These are phyloP conservation scores for Chinchilla lanigera DNA, from an alignment of 2,113 vertebrate genomes.

Conservation along the genomic window DNA sequence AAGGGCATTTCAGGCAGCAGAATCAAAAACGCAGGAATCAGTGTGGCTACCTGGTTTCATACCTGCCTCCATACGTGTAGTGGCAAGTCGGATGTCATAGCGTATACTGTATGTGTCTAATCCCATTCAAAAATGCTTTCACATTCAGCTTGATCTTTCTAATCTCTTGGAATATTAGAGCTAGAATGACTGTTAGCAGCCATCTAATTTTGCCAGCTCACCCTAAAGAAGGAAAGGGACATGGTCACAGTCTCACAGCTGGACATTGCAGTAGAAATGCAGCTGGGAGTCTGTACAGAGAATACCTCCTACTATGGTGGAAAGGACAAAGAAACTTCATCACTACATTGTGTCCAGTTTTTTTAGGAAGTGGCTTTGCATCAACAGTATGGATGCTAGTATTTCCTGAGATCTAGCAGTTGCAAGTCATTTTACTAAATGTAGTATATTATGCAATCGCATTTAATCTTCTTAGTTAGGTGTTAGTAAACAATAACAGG, in stretches of 20 bases:
- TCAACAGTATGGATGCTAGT: background rate
- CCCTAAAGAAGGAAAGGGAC: background rate
- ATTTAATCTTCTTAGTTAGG: background rate
- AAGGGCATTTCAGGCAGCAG: background rate
- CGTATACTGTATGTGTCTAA: background rate
- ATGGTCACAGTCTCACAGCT: background rate
- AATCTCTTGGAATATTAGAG: background rate
- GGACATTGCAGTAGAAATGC: background rate
- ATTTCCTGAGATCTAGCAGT: background rate
- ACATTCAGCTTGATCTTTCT: background rate
- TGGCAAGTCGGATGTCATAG: background rate
- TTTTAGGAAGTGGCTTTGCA: background rate
- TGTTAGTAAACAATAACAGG: background rate
- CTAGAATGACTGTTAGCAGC: background rate
- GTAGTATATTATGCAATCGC: background rate
- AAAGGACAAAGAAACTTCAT: background rate
- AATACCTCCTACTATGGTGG: background rate
- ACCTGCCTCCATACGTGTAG: background rate
- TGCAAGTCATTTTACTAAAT: background rate
- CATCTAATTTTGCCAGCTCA: background rate
- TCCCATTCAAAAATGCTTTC: background rate
- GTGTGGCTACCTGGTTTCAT: rapidly evolving
- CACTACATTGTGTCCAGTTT: background rate
- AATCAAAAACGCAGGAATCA: background rate
- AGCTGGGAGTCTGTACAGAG: background rate